Evolutionary conservation across 2,113 vertebrate genomes (phyloP), one percentile per base, ranked within the genome.

Genomic region (Sterna hirundo): DNA sequence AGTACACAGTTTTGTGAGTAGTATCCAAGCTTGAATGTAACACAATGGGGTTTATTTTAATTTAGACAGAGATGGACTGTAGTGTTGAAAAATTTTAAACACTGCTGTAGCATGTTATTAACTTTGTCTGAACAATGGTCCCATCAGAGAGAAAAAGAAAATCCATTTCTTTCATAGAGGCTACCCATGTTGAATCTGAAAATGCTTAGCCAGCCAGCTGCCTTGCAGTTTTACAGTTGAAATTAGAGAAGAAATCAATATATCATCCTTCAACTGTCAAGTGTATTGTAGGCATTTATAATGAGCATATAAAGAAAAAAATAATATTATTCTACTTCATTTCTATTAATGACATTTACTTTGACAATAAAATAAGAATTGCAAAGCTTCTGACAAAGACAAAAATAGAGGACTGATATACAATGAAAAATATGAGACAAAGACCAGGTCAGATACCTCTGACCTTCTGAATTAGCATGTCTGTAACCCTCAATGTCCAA

Each of bases 191-290:
- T 86, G 77, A 91, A 86, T 79, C 27, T 82, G 30, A 66, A 96
- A 93, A 86, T 61, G 21, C 34, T 91, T 80, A 93, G 27, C 57
- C 44, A 92, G 69, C 8, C 58, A 81, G 16, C 26, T 90, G 42
- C 51, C 47, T 79, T 68, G 23, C 16, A 86, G 21, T 78, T 88
- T 81, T 91, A 68, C 11, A 38, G 65, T 7, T 85, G 49, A 95
- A 96, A 92, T 75, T 62, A 87, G 77, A 89, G 76, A 76, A 92
- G 8, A 89, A 92, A 95, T 91, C 92, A 91, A 91, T 96, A 89
- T 26, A 58, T 85, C 47, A 83, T 93, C 61, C 65, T 91, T 87
- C 72, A 93, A 49, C 57, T 87, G 54, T 66, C 51, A 87, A 91
- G 30, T 69, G 21, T 54, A 61, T n/a, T 68, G 80, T 52, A 81